phyloP scores from a whole-genome alignment of 2,113 vertebrate species.

The Xiphophorus couchianus region DNA sequence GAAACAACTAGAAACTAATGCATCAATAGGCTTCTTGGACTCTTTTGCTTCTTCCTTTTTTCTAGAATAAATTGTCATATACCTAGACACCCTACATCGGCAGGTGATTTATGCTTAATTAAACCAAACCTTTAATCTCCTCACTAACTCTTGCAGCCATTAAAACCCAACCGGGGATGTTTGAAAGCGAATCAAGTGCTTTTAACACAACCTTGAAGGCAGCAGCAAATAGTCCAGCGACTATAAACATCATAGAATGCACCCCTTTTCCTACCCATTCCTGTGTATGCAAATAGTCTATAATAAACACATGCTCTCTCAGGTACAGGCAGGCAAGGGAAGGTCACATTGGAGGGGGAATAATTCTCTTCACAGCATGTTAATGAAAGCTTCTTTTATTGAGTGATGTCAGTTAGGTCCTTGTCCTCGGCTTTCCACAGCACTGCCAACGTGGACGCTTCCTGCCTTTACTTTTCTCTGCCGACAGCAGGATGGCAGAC shows the following conservation, averaged over 20 bases:
- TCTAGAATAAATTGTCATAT: conserved; percentile 61
- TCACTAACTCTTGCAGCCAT: conserved; percentile 42
- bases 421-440: conserved; percentile 57
- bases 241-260: conserved; percentile 66
- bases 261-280: conserved; percentile 20
- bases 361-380: conserved; percentile 73
- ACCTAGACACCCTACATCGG: conserved; percentile 66
- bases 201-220: conserved; percentile 59
- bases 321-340: conserved; percentile 65
- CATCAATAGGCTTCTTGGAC: conserved; percentile 69
- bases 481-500: conserved; percentile 40
- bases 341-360: conserved; percentile 75
- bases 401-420: conserved; percentile 53
- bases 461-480: conserved; percentile 65
- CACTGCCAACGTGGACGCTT: conserved; percentile 43
- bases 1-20: conserved; percentile 78
- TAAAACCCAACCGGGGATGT: conserved; percentile 49
- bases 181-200: conserved; percentile 52
- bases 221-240: conserved; percentile 32
- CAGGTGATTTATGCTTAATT: conserved; percentile 74
- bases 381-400: conserved; percentile 68
- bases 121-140: conserved; percentile 57
- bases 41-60: conserved; percentile 54
- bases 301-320: conserved; percentile 74
- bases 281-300: conserved; percentile 73